A percentile compares a stretch with the other conserved stretches of the same genome.
Conservation (phyloP, 2,797 vertebrate genomes). For the Aselliscus stoliczkanus region DNA sequence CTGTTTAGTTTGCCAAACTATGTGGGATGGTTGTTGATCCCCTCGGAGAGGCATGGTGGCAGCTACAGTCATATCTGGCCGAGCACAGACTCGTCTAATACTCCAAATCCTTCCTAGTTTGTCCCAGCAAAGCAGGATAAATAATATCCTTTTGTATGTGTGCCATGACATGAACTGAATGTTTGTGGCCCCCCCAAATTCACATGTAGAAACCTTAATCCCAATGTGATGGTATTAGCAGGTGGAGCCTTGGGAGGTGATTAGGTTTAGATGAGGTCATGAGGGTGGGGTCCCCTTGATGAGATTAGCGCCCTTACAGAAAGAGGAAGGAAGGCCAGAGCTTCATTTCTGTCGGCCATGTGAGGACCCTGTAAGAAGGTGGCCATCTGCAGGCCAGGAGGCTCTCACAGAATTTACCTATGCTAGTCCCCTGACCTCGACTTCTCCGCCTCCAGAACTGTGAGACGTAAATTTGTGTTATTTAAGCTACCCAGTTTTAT, state of each 20-base stretch:
- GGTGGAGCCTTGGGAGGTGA: background rate
- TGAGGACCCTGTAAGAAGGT: background rate
- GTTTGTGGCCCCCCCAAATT: background rate
- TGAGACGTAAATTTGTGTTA: background rate
- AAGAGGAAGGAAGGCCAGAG: background rate
- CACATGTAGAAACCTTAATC: background rate
- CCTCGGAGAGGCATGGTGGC: background rate
- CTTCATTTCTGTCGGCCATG: background rate
- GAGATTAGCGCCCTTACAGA: background rate
- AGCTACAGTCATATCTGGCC: background rate
- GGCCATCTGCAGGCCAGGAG: background rate
- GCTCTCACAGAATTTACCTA: background rate
- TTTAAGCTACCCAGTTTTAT: background rate
- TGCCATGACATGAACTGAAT: background rate
- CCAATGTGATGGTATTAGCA: background rate
- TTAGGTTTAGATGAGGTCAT: background rate
- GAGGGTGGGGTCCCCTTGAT: too few relatives aligned
- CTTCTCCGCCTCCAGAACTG: background rate
- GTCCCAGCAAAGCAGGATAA: background rate
- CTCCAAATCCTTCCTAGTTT: background rate
- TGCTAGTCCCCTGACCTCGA: background rate
- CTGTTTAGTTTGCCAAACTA: background rate
- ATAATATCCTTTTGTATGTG: background rate
- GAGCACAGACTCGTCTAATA: background rate
- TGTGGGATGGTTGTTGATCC: background rate